Evolutionary conservation across 2,113 vertebrate genomes (phyloP), one percentile per base, ranked within the genome.

Genomic region (Tichodroma muraria): DNA sequence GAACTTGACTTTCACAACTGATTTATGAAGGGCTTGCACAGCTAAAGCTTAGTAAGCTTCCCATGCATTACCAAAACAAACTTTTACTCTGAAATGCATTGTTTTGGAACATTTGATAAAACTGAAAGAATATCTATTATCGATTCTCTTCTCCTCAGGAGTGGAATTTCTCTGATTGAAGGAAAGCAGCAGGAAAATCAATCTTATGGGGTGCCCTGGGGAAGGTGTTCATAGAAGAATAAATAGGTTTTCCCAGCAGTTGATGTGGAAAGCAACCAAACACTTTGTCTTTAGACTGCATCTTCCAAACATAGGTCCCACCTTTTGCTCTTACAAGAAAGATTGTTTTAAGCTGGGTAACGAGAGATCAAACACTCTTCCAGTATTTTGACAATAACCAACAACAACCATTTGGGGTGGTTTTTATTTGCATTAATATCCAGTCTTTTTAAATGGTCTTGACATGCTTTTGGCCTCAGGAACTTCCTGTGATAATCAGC

Each of bases 401-500:
- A 40, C 18, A 60, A 59, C 0, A 10, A 72, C 17, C 31, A 61
- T 38, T 85, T 64, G 16, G n/a, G 11, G 5, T 56, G n/a, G n/a
- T 75, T 92, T 90, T 95, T 69, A 81, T 89, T 65, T 86, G 23
- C 38, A 60, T 79, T 89, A 88, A 69, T 89, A 94, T 25, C 31
- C 45, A 89, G 13, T 20, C 33, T 68, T 75, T 86, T 81, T 23
- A 65, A 93, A 78, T 35, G 18, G 30, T 79, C 53, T 81, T 71
- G 65, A 64, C 80, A 89, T 64, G 37, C 18, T 72, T 66, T 84
- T 61, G 31, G 78, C 53, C 61, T 65, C n/a, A 72, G 89, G 47
- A 88, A 81, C 69, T 93, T 89, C 65, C 86, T 93, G 80, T 65
- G 37, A 81, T 89, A 93, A 91, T 91, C 45, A 89, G 57, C 76